Evolutionary conservation across 2,797 vertebrate species (phyloP).

Genomic region (Scolopax bukidnonensis): DNA sequence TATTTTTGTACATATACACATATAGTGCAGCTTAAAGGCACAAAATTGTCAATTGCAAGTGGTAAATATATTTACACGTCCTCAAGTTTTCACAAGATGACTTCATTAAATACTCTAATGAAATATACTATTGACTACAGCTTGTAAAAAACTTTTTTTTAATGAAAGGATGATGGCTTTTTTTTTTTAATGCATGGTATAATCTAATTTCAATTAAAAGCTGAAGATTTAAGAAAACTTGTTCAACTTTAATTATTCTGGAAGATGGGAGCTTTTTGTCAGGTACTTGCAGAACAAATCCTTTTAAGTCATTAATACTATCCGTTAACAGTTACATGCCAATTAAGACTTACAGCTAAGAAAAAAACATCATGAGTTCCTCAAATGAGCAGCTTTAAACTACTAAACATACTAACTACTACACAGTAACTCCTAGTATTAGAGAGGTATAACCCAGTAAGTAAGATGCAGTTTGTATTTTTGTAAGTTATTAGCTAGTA

Average conservation of each 20-base stretch:
- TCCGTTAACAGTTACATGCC: not conserved
- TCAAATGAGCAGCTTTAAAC: not conserved
- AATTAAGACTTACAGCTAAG: not conserved
- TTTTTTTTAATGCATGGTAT: not conserved
- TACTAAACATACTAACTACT: not conserved
- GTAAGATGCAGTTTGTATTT: not conserved
- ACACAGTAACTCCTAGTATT: not conserved
- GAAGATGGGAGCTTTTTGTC: not conserved
- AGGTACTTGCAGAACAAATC: not conserved
- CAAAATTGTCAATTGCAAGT: not conserved
- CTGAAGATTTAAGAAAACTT: not conserved
- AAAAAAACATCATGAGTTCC: not conserved
- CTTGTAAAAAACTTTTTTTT: not conserved
- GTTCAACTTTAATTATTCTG: not conserved
- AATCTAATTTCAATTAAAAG: not conserved
- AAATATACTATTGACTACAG: not conserved
- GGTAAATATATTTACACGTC: not conserved
- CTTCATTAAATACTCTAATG: not conserved
- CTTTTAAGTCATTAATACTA: not conserved
- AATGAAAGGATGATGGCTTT: not conserved
- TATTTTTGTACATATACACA: not conserved
- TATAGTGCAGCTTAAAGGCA: not conserved
- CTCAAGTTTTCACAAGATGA: not conserved
- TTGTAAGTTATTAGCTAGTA: not conserved
- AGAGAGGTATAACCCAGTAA: rapidly evolving